Evolutionary conservation across 2,113 vertebrate genomes (phyloP), one percentile per base, ranked within the genome.

Genomic region (Oncorhynchus kisutch): DNA sequence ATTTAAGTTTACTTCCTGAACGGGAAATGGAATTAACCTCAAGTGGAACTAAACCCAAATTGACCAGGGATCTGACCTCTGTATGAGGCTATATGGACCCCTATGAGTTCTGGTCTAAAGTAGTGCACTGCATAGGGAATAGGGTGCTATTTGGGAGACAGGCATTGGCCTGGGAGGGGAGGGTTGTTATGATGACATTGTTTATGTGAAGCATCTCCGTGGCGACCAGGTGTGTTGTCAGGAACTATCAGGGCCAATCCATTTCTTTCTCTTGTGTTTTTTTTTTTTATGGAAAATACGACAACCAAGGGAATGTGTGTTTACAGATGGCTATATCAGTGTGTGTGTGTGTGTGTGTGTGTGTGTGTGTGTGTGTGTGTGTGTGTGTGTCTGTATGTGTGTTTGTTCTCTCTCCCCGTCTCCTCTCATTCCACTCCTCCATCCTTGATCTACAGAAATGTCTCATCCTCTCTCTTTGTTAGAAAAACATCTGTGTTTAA

Each of bases 391-490:
- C 25, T 66, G 64, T 66, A 25, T 66, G 64, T 66, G 64, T 66
- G 64, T 66, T 13, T 13, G 25, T 66, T 14, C 4, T 72, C 20
- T 76, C 14, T 1, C 70, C 20, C 29, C 70, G 48, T 75, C 39
- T 48, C 14, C 24, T 18, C 49, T 22, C 66, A 22, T 66, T 48
- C 20, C 25, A 18, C 71, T 45, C n/a, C 49, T 13, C 18, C 12
- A 18, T 65, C 59, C 34, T 60, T 67, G 8, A 54, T 67, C 25
- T 39, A 59, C 71, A 67, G 73, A 74, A 70, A 71, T 76, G 65
- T 78, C 67, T 82, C 79, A 64, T 75, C 76, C 77, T 81, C 34
- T 86, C 71, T 84, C 72, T 83, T 24, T 14, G 78, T 78, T 59
- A 22, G 7, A 7, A 60, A 60, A 22, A 57, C 12, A 57, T 57